Conservation (phyloP, 2,113 vertebrate genomes). For the Ophiodon elongatus region DNA sequence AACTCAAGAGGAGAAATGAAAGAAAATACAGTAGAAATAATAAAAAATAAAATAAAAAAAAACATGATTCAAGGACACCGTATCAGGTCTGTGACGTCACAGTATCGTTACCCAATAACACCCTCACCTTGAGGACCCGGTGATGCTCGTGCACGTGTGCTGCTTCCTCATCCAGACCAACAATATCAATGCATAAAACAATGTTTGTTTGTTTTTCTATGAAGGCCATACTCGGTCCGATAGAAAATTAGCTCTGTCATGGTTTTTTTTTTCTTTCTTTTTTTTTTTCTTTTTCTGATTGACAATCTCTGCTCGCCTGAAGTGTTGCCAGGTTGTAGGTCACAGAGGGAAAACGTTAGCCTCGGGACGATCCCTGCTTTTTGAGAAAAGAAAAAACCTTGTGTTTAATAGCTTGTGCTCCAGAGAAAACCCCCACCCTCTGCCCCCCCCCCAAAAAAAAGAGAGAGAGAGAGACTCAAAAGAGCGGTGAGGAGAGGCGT, state of each 20-base stretch:
- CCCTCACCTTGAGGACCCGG: conserved; percentile 22
- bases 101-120: conserved; percentile 53
- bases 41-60: neutral
- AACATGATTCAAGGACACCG: conserved; percentile 59
- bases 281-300: conserved; percentile 35
- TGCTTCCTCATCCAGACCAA: conserved; percentile 31
- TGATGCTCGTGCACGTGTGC: conserved; percentile 42
- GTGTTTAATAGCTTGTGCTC: conserved; percentile 53
- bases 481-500: neutral
- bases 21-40: conserved; percentile 30
- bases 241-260: conserved; percentile 82
- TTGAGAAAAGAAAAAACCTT: neutral
- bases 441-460: no score
- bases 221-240: conserved; percentile 77
- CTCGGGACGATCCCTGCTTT: conserved; percentile 51
- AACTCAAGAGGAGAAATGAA: neutral
- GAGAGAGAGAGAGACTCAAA: neutral
- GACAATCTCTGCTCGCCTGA: conserved; percentile 55
- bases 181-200: conserved; percentile 64
- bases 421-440: neutral
- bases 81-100: conserved; percentile 69
- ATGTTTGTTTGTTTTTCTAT: conserved; percentile 25
- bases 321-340: conserved; percentile 48
- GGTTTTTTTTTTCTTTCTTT: conserved; percentile 17
- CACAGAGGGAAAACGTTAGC: conserved; percentile 23